phyloP scores from a whole-genome alignment of 2,113 vertebrate species.

The Clarias gariepinus region DNA sequence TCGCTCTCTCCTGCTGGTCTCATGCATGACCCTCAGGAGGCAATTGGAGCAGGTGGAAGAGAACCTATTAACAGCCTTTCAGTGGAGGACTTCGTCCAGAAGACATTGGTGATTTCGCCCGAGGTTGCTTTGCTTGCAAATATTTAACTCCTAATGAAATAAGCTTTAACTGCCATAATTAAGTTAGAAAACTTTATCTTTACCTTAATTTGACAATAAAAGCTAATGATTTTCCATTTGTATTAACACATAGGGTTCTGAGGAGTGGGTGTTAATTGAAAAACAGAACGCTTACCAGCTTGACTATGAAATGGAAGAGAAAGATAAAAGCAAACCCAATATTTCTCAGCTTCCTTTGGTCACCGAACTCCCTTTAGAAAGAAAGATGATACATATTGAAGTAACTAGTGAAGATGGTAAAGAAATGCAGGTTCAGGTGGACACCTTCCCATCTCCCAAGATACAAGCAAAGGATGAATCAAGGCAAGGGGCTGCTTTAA shows the following conservation, averaged over 20 bases:
- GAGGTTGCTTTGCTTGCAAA: conserved; percentile 80
- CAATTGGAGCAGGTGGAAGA: conserved; percentile 77
- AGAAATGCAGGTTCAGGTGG: conserved; percentile 69
- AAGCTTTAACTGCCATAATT: conserved; percentile 8
- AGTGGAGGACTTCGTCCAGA: conserved; percentile 93
- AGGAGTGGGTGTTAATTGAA: conserved; percentile 99
- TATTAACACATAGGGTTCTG: conserved; percentile 96
- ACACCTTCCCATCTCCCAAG: conserved; percentile 64
- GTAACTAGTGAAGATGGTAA: conserved; percentile 65
- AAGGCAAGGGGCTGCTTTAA: background rate
- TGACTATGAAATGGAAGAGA: conserved; percentile 74
- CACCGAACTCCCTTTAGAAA: conserved; percentile 67
- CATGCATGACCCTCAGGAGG: conserved; percentile 63
- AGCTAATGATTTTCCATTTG: conserved; percentile 94
- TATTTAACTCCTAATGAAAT: conserved; percentile 34
- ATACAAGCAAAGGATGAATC: conserved; percentile 49
- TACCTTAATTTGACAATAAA: conserved; percentile 59
- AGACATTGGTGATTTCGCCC: conserved; percentile 91
- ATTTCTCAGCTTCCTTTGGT: conserved; percentile 60
- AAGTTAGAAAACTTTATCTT: conserved; percentile 20
- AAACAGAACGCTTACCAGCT: conserved; percentile 85
- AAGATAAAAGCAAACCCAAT: conserved; percentile 64
- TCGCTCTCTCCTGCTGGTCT: conserved; percentile 61
- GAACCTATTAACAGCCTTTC: conserved; percentile 81
- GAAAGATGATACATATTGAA: conserved; percentile 72